Base-by-base conservation (phyloP, 2,888 invertebrate species). In the Chirona hameri region DNA sequence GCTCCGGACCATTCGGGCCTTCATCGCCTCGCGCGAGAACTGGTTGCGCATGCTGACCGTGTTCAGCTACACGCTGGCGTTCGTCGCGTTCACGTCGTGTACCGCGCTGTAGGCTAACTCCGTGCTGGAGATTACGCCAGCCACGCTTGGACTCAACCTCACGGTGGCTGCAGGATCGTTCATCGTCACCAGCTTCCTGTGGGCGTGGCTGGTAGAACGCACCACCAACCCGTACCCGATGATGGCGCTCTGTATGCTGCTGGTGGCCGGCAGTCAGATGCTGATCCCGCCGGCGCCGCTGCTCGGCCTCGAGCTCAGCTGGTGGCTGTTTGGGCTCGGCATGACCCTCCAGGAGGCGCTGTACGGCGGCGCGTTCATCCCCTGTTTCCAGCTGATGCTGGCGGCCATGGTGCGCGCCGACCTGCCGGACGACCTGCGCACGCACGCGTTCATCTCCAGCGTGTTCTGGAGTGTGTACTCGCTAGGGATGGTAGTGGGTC, bases 401-500 rank as follows among this genome's bases (percentile, higher is more conserved):
- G n/a, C 4, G 14, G 27, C n/a, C 3, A 31, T 24, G n/a, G 27
- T 52, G 52, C n/a, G 52, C n/a, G 18, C 7, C 79, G 79, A 52
- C 15, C 79, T 79, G 27, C 48, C 24, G 5, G 48, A 79, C 79
- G 48, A 48, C 48, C 79, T 79, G 27, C n/a, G 27, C 79, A 79
- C 79, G 27, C 79, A 79, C 27, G 79, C 79, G 14, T 27, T 79
- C 79, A 46, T 52, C 27, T 79, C 79, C 14, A 27, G 48, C 79
- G 79, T 52, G 18, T 79, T n/a, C 79, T 79, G 79, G 79, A 52
- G 12, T 10, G n/a, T 4, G n/a, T 52, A 79, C 79, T 79, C 79
- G 48, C 52, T 79, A 10, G 79, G 79, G 12, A 52, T 14, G 24
- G 52, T 79, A 3, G 79, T 79, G 14, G 79, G 79, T 0, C 52